A percentile compares a stretch with the other conserved stretches of the same genome.
phyloP scores from a whole-genome alignment of 2,888 invertebrate genomes.

The Cabera pusaria region DNA sequence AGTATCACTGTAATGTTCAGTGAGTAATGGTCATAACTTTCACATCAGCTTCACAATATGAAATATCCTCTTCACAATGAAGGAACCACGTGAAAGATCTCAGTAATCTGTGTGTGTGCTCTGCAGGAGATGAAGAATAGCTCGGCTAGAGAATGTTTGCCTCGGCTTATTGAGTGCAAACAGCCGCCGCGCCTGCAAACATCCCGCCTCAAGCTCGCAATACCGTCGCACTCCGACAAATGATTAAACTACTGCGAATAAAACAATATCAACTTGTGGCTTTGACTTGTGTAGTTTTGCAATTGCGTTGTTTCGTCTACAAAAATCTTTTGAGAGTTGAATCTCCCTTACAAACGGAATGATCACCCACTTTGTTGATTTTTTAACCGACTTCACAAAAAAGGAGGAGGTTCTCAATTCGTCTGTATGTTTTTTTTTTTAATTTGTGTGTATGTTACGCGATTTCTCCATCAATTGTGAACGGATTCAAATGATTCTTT shows the following conservation, averaged over 20 bases:
- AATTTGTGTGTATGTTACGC: no score
- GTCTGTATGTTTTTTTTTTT: no score
- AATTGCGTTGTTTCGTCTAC: conserved; percentile 1
- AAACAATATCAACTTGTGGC: no score
- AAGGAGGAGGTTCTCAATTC: no score
- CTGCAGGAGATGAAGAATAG: conserved; percentile 41
- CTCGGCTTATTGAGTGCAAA: conserved; percentile 65
- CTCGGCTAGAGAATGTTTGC: conserved; percentile 52
- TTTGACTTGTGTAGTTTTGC: conserved; percentile 8
- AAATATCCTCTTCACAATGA: conserved; percentile 13
- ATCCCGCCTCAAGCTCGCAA: conserved; percentile 24
- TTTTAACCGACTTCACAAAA: no score
- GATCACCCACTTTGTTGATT: no score
- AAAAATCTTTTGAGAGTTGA: background rate
- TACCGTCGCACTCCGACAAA: conserved; percentile 40
- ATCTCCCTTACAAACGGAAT: no score
- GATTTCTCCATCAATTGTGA: no score
- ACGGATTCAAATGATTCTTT: no score
- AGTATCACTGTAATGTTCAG: no score
- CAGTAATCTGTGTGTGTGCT: conserved; percentile 20
- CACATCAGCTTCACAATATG: conserved; percentile 12
- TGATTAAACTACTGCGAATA: conserved; percentile 39
- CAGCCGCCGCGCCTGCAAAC: conserved; percentile 45
- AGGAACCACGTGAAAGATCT: conserved; percentile 15
- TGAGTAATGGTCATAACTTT: conserved; percentile 10